Base-by-base conservation (phyloP, 2,797 vertebrate species). In the Phalloptychus januarius region DNA sequence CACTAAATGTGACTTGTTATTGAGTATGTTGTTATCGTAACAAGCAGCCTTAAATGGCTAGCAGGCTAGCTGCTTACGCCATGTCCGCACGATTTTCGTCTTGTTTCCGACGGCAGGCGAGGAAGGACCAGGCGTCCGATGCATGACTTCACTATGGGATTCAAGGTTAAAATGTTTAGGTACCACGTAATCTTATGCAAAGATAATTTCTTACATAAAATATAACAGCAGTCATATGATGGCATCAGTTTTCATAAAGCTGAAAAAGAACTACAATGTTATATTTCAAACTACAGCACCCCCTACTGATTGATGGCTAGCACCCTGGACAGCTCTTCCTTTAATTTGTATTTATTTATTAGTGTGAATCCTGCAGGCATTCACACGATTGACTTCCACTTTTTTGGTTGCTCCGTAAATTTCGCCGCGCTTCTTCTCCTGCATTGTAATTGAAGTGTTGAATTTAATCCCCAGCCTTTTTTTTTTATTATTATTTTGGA, bases 91-190 rank as follows among this genome's bases (percentile, higher is more conserved):
- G 25, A 42, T 42, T 63, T 79, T 63, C 2, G 15, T 63, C 50
- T 69, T 6, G 58, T 83, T 86, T 83, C 4, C 83, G 91, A 94
- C 88, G 93, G 94, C 82, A 80, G 80, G 81, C 40, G 72, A 80
- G 48, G 13, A 0, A 56, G 90, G 88, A 88, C 82, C 54, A 1
- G 36, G 5, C 2, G 13, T 54, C 40, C 1, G 11, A 42, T 11
- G 23, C 5, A 16, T 33, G 13, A 23, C 31, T 56, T 56, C 67
- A 5, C 40, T n/a, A n/a, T 13, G 25, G n/a, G 5, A n/a, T 70
- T 70, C 6, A 70, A 28, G 25, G 44, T 42, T 16, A 28, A n/a
- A 13, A n/a, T 13, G 5, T 42, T 15, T 70, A 12, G 38, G 7
- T 25, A 67, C 38, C 36, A n/a, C 65, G 42, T 20, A 42, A 12